Percentiles rank a stretch among this genome's conserved stretches.
Conservation (phyloP, 2,888 invertebrate genomes). For the Lysandra bellargus region DNA sequence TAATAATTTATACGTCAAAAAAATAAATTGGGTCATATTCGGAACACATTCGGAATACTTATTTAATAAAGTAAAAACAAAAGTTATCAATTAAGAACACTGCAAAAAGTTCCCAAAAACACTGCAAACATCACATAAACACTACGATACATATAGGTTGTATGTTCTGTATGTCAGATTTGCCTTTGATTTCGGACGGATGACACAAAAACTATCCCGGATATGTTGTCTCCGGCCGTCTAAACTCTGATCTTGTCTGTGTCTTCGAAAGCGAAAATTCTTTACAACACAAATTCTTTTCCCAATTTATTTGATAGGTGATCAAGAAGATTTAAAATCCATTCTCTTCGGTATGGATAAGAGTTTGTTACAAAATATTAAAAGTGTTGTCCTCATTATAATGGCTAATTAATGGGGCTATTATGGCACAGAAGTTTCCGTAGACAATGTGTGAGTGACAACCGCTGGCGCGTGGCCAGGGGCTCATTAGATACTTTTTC, state of each 20-base stretch:
- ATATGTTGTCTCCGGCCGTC: neutral
- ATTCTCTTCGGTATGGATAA: neutral
- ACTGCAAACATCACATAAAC: neutral
- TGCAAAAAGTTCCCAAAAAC: neutral
- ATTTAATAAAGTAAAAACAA: no score
- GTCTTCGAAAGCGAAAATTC: neutral
- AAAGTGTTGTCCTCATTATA: conserved; percentile 10
- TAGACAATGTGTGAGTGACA: conserved; percentile 2
- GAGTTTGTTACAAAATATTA: neutral
- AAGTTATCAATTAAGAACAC: neutral
- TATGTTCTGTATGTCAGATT: neutral
- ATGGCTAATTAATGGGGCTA: neutral
- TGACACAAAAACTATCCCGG: neutral
- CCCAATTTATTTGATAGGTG: neutral
- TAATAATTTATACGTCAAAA: no score
- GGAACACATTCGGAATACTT: no score
- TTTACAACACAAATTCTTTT: neutral
- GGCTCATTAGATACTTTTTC: conserved; percentile 20
- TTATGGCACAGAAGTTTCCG: conserved; percentile 9
- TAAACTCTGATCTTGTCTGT: neutral
- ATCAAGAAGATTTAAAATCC: neutral
- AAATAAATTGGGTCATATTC: no score
- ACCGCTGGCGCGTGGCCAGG: conserved; percentile 17
- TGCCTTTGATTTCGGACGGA: neutral
- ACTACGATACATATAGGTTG: neutral